Conservation (phyloP, 2,888 invertebrate genomes). For the Calameuta idolon region DNA sequence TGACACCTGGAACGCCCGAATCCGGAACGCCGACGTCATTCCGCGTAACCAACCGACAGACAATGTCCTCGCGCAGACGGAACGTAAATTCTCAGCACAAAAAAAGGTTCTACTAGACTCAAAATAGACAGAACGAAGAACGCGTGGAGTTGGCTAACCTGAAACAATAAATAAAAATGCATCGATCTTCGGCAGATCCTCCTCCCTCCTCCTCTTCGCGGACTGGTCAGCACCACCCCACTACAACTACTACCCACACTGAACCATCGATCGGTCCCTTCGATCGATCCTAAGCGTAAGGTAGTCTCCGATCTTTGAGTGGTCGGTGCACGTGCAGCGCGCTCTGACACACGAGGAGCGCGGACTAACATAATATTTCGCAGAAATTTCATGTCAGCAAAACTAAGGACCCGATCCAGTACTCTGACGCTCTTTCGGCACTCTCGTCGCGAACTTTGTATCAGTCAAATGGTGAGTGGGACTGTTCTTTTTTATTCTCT, state of each 20-base stretch:
- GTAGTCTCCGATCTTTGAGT: conserved; percentile 18
- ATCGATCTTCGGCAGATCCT: too few species aligned
- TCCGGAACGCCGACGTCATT: too few species aligned
- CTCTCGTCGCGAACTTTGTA: conserved; percentile 22
- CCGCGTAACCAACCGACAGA: too few species aligned
- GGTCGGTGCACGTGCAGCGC: conserved; percentile 21
- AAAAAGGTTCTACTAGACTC: too few species aligned
- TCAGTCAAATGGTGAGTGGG: conserved; percentile 36
- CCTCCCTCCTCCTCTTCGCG: not conserved
- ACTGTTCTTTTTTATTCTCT: conserved; percentile 5
- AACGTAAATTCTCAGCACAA: too few species aligned
- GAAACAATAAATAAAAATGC: too few species aligned
- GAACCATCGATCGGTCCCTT: not conserved
- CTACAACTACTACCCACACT: not conserved
- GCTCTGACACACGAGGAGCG: conserved; percentile 24
- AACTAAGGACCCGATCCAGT: conserved; percentile 31
- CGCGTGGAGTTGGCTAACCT: too few species aligned
- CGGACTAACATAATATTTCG: conserved; percentile 42
- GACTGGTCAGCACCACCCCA: not conserved
- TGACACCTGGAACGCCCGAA: too few species aligned
- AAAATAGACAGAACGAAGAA: too few species aligned
- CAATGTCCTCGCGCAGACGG: too few species aligned
- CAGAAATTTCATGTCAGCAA: conserved; percentile 50
- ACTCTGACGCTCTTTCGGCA: conserved; percentile 9
- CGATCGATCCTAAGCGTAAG: not conserved